Evolutionary conservation across 2,888 invertebrate species (phyloP).

Genomic region (Alitta virens): DNA sequence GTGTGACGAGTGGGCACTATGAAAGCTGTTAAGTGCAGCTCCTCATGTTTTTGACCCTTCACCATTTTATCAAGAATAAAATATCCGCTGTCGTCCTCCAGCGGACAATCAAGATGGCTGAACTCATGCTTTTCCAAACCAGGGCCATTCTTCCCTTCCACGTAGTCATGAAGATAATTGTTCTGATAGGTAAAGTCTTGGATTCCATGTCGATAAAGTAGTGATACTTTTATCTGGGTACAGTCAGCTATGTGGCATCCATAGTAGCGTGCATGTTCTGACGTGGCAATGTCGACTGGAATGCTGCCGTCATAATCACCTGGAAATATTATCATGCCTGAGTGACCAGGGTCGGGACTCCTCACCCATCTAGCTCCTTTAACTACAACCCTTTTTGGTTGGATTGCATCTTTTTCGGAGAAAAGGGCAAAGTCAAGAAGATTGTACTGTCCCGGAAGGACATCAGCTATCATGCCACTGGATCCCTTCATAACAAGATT

Average conservation of each 20-base stretch:
- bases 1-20: slow-evolving; percentile 21
- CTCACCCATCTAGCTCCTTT: slow-evolving; percentile 1
- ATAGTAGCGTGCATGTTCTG: slow-evolving; percentile 10
- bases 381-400: background rate
- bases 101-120: slow-evolving; percentile 13
- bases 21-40: slow-evolving; percentile 23
- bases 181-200: slow-evolving; percentile 14
- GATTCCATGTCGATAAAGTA: slow-evolving; percentile 11
- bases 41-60: background rate
- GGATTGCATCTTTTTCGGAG: slow-evolving; percentile 5
- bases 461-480: slow-evolving; percentile 28
- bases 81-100: slow-evolving; percentile 8
- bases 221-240: slow-evolving; percentile 8
- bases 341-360: background rate
- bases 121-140: slow-evolving; percentile 14
- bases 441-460: slow-evolving; percentile 25
- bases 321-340: slow-evolving; percentile 11
- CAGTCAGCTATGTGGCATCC: slow-evolving; percentile 16
- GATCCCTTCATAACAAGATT: slow-evolving; percentile 30
- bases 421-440: slow-evolving; percentile 6
- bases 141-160: slow-evolving; percentile 2
- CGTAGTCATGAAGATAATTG: slow-evolving; percentile 2
- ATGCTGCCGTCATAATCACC: slow-evolving; percentile 8
- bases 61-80: slow-evolving; percentile 7
- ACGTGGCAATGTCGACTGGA: slow-evolving; percentile 14